A percentile compares a stretch with the other conserved stretches of the same genome.
These are phyloP conservation scores for Yponomeuta plumbellus DNA, from an alignment of 2,888 invertebrate genomes.

Conservation along the genomic window DNA sequence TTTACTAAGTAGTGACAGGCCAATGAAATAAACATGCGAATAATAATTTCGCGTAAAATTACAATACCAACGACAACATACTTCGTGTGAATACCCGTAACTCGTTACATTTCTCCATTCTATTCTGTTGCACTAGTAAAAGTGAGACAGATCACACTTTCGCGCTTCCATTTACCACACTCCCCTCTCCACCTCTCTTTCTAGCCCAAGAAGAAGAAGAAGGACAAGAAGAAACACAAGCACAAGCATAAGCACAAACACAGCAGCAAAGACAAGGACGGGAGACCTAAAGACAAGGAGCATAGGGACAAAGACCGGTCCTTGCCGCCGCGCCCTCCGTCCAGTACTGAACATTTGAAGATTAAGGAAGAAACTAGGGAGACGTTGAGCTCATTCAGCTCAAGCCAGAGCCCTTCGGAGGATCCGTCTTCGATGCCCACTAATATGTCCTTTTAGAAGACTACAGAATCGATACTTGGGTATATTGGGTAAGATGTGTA, in stretches of 20 bases:
- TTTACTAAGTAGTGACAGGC: too few species aligned
- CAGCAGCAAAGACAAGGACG: constrained; percentile 64
- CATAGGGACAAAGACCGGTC: constrained; percentile 53
- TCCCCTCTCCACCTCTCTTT: background rate
- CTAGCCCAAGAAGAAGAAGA: constrained; percentile 83
- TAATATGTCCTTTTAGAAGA: constrained; percentile 59
- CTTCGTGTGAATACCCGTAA: too few species aligned
- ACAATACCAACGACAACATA: too few species aligned
- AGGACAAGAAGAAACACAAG: constrained; percentile 89
- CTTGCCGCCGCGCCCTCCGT: constrained; percentile 45
- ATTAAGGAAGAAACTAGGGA: constrained; percentile 86
- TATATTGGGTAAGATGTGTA: background rate
- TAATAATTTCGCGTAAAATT: too few species aligned
- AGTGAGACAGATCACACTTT: background rate
- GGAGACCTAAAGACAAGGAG: constrained; percentile 62
- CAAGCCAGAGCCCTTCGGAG: constrained; percentile 83
- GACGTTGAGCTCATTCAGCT: constrained; percentile 85
- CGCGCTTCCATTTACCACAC: background rate
- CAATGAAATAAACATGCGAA: too few species aligned
- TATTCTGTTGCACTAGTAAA: too few species aligned
- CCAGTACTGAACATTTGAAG: constrained; percentile 71
- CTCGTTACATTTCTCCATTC: too few species aligned
- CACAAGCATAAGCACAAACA: constrained; percentile 95
- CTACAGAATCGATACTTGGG: too few species aligned
- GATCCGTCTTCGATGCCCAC: constrained; percentile 62